Evolutionary conservation across 2,113 vertebrate genomes (phyloP), one percentile per base, ranked within the genome.

Genomic region (Cisticola juncidis): DNA sequence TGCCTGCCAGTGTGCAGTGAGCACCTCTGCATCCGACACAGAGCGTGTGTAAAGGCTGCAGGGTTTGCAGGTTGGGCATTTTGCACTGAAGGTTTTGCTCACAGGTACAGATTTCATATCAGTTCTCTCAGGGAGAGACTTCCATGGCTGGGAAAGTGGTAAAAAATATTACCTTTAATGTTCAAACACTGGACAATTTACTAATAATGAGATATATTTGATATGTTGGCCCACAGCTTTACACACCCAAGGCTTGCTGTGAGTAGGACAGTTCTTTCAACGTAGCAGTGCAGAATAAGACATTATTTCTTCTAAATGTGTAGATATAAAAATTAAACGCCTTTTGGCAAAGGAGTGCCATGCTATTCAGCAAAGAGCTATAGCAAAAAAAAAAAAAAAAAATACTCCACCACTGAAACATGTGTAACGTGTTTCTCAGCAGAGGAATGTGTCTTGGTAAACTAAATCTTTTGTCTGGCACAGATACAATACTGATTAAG

Each of bases 21-120:
- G 23, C 4, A 21, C 21, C 35, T 66, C 44, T 68, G 44, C 11
- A 9, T 35, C 25, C 0, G 0, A 9, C 29, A 33, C 38, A 44
- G n/a, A 0, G 0, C 2, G 9, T 1, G 5, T 14, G 14, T 9
- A 38, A 31, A 56, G 9, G 61, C 40, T 57, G 2, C 8, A 42
- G n/a, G 13, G 25, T 88, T 40, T 57, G 10, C 62, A 53, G 12
- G 12, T 2, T 65, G 50, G 23, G 14, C 25, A 1, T 38, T 81
- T 36, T 15, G 35, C 38, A 38, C 19, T 12, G 54, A 31, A 53
- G 48, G 23, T 47, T 93, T 81, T 90, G 33, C 44, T 17, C 66
- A 28, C 16, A 23, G 17, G 5, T 44, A 19, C 5, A 53, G 12
- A 53, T 45, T 25, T 3, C 36, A 51, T 11, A 9, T 19, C 26